Conservation (phyloP, 1,140 invertebrate species). For the Macrocentrus cingulum region DNA sequence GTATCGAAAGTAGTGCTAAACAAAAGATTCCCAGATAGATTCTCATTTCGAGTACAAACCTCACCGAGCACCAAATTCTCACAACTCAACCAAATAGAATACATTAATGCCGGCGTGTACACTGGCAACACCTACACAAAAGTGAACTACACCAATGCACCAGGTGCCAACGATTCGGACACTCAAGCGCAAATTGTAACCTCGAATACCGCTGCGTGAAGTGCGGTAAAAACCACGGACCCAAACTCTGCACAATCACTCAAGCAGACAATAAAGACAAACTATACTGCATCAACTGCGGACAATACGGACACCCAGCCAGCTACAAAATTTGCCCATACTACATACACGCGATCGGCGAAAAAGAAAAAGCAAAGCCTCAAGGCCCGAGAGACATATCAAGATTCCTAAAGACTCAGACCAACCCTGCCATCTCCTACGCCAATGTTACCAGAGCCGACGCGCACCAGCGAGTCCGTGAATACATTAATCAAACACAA, state of each 20-base stretch:
- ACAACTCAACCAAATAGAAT: conserved; percentile 2
- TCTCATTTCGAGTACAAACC: background rate
- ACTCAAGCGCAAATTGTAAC: conserved; percentile 16
- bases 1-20: background rate
- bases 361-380: background rate
- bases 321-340: conserved; percentile 23
- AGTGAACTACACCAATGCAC: conserved; percentile 8
- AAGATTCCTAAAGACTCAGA: too few relatives aligned
- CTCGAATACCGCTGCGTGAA: conserved; percentile 18
- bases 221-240: conserved; percentile 10
- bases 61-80: background rate
- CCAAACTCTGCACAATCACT: conserved; percentile 9
- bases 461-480: too few relatives aligned
- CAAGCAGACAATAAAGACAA: background rate
- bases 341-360: background rate
- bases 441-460: too few relatives aligned
- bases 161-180: conserved; percentile 17
- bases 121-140: conserved; percentile 12
- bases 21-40: background rate
- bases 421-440: too few relatives aligned
- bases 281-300: conserved; percentile 24
- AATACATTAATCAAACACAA: too few relatives aligned
- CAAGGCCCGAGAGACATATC: too few relatives aligned
- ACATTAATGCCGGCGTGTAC: background rate
- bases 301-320: conserved; percentile 24